Percentiles rank a stretch among this genome's conserved stretches.
These are phyloP conservation scores for Rhabditoides inermis DNA, from an alignment of 2,888 invertebrate genomes.

Conservation along the genomic window DNA sequence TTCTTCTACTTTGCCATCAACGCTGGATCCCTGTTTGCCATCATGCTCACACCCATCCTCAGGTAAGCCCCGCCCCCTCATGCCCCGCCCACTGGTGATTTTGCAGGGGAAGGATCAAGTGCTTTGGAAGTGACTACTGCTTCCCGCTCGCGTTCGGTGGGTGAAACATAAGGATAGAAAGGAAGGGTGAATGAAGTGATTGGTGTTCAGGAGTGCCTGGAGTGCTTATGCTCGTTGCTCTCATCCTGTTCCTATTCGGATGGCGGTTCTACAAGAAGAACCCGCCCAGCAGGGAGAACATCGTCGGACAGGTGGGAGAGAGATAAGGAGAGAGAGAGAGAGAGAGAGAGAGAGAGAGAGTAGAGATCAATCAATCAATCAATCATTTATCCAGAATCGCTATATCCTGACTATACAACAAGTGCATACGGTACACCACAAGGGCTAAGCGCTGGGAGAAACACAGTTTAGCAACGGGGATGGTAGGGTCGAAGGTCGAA, in stretches of 20 bases:
- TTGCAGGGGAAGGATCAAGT: constrained; percentile 43
- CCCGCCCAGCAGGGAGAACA: constrained; percentile 36
- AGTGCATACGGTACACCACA: too few relatives aligned
- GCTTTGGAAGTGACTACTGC: constrained; percentile 48
- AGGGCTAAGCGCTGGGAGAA: too few relatives aligned
- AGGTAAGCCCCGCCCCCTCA: too few relatives aligned
- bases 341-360: background rate
- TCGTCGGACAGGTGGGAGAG: constrained; percentile 27
- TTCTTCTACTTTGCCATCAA: constrained; percentile 91
- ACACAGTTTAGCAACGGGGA: background rate
- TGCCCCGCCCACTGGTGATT: too few relatives aligned
- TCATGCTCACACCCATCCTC: constrained; percentile 47
- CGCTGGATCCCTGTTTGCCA: constrained; percentile 59
- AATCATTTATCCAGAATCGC: too few relatives aligned
- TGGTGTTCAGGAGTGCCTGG: constrained; percentile 36
- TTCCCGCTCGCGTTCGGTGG: constrained; percentile 56
- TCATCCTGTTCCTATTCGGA: constrained; percentile 45
- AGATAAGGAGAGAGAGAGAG: constrained; percentile 8
- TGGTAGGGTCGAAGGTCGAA: too few relatives aligned
- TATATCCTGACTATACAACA: too few relatives aligned
- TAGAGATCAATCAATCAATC: too few relatives aligned
- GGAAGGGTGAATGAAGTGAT: too few relatives aligned
- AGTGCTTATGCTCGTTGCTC: constrained; percentile 45
- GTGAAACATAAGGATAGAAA: too few relatives aligned
- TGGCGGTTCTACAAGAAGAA: constrained; percentile 38